phyloP scores from a whole-genome alignment of 2,888 invertebrate genomes.

The Eurytoma adleriae region DNA sequence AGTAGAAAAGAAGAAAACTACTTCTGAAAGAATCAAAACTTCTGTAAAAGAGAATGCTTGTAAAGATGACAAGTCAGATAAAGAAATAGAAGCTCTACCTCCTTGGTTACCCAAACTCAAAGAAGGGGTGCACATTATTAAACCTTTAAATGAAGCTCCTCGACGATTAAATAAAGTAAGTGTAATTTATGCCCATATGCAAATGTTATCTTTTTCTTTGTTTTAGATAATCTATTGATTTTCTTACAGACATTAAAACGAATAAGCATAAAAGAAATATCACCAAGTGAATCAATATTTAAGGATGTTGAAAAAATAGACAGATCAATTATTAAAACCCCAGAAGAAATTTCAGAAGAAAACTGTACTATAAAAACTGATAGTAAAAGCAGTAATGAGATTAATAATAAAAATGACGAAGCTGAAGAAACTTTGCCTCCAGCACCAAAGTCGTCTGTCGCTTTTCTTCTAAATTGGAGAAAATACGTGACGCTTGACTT shows the following conservation, averaged over 20 bases:
- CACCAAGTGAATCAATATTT: conserved; percentile 54
- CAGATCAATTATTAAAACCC: conserved; percentile 28
- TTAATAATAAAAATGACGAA: conserved; percentile 59
- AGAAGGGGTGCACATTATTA: conserved; percentile 72
- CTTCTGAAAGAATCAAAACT: too few species aligned
- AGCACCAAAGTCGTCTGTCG: conserved; percentile 81
- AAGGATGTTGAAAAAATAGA: conserved; percentile 54
- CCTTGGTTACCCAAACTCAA: conserved; percentile 75
- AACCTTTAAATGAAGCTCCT: conserved; percentile 80
- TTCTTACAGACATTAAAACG: conserved; percentile 77
- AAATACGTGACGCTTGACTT: conserved; percentile 77
- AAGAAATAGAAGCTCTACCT: conserved; percentile 71
- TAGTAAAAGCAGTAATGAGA: conserved; percentile 32
- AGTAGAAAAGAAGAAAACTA: neutral
- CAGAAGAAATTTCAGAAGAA: neutral
- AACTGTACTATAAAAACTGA: conserved; percentile 4
- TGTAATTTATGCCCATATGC: conserved; percentile 13
- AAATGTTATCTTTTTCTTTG: neutral
- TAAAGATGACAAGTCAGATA: conserved; percentile 14
- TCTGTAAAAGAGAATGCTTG: conserved; percentile 34
- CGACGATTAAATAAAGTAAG: conserved; percentile 82
- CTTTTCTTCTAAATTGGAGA: conserved; percentile 83
- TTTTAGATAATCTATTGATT: conserved; percentile 63
- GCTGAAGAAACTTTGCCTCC: conserved; percentile 67
- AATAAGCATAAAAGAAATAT: conserved; percentile 77